phyloP scores from a whole-genome alignment of 2,113 vertebrate genomes.

The Trichechus manatus region DNA sequence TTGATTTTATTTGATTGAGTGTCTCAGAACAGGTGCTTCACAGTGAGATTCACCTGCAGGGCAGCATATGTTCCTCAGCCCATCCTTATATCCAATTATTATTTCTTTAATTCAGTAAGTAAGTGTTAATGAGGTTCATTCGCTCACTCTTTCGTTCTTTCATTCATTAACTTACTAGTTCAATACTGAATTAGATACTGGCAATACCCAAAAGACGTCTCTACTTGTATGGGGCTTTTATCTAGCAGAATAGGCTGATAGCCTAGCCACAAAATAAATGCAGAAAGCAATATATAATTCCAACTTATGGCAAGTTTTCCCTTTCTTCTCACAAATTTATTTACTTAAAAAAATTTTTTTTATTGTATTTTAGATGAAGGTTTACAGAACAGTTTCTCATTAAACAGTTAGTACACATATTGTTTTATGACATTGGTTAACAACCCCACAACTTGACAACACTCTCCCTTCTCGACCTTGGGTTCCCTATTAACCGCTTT shows the following conservation, averaged over 20 bases:
- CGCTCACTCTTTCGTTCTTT: background rate
- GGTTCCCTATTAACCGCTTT: too few species aligned
- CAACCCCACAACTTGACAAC: too few species aligned
- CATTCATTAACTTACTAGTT: background rate
- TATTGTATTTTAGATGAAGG: too few species aligned
- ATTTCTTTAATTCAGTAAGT: background rate
- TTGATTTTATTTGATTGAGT: background rate
- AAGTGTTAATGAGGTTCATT: background rate
- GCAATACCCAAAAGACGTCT: background rate
- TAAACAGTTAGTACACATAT: too few species aligned
- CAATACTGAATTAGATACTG: background rate
- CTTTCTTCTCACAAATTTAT: background rate
- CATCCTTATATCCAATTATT: background rate
- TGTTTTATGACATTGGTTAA: too few species aligned
- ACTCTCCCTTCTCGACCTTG: too few species aligned
- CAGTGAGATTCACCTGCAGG: background rate
- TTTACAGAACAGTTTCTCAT: too few species aligned
- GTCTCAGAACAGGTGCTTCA: background rate
- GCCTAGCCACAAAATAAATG: background rate
- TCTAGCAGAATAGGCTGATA: conserved; percentile 5
- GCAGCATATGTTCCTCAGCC: background rate
- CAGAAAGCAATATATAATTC: background rate
- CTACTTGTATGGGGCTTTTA: background rate
- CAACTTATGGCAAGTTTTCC: background rate
- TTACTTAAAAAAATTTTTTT: too few species aligned